A percentile compares a stretch with the other conserved stretches of the same genome.
These are phyloP conservation scores for Talpa occidentalis DNA, from an alignment of 2,113 vertebrate genomes.

Conservation along the genomic window DNA sequence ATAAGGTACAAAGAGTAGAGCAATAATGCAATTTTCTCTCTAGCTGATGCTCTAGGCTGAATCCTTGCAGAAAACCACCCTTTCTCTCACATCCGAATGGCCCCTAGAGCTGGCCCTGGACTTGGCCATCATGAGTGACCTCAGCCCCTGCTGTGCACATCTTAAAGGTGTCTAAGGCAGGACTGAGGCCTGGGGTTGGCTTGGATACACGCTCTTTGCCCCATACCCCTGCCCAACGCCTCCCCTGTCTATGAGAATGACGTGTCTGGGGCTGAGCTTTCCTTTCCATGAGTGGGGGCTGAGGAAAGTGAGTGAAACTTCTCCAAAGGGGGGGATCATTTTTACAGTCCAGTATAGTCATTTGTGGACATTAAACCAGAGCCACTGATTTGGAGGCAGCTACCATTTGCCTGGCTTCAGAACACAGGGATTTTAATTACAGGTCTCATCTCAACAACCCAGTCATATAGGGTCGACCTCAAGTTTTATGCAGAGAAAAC, in stretches of 20 bases:
- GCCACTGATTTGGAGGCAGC: not conserved
- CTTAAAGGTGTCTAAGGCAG: not conserved
- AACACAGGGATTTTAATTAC: not conserved
- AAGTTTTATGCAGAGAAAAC: not conserved
- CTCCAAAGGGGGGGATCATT: not conserved
- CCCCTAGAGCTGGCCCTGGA: not conserved
- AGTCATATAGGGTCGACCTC: not conserved
- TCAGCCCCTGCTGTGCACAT: not conserved
- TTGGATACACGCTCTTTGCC: not conserved
- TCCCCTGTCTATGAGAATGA: not conserved
- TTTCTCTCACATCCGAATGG: not conserved
- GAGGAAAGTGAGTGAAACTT: not conserved
- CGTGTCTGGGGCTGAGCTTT: not conserved
- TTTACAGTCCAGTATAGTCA: not conserved
- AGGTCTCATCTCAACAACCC: not conserved
- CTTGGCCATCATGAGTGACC: not conserved
- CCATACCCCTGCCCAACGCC: not conserved
- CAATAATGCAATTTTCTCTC: not conserved
- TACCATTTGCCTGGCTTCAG: not conserved
- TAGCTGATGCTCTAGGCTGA: not conserved
- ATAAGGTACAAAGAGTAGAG: not conserved
- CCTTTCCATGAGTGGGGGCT: not conserved
- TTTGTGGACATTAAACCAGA: not conserved
- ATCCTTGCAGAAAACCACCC: not conserved
- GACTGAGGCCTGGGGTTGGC: not conserved